Evolutionary conservation across 1,140 invertebrate species (phyloP), one percentile per base, ranked within the genome.

Genomic region (Bicyclus anynana): DNA sequence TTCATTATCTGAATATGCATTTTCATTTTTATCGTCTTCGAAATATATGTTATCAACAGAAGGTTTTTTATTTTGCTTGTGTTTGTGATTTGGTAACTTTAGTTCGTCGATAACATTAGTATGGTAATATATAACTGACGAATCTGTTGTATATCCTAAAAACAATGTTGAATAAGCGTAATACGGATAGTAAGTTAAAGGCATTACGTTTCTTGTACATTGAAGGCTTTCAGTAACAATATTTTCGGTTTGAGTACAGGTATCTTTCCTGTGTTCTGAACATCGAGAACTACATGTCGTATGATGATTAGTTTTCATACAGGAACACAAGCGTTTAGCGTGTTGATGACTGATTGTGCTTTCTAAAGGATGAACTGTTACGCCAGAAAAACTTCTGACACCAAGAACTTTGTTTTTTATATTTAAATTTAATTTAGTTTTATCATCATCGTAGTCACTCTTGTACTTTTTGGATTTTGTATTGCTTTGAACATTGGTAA

Each of bases 381-480:
- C 26, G 14, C 47, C 46, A n/a, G 65, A 48, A 57, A 79, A 67
- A 67, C 74, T 77, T 63, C 72, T 69, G 21, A 75, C 56, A 47
- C 60, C 74, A 1, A 79, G 17, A 42, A 71, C 40, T 67, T 79
- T 77, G 53, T 68, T 52, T 42, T 62, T 70, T 46, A 21, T 26
- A n/a, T 12, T 26, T 20, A 42, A 27, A 48, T 53, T 40, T 16
- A 37, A 51, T 26, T 38, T 47, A 20, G 16, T 46, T 5, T 55
- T 16, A 21, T 33, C 26, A 21, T 51, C 21, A 10, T 44, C 12
- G 13, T 54, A 35, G 26, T 50, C 14, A 26, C 33, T 16, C n/a
- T 9, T 49, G 38, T 48, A 1, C 2, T 27, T 9, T 29, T 4
- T 1, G 4, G 10, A 20, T 23, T n/a, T n/a, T n/a, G 21, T 2